Percentiles rank a stretch among this genome's conserved stretches.
Evolutionary conservation across 2,797 vertebrate species (phyloP).

Genomic region (Siniperca undulata): DNA sequence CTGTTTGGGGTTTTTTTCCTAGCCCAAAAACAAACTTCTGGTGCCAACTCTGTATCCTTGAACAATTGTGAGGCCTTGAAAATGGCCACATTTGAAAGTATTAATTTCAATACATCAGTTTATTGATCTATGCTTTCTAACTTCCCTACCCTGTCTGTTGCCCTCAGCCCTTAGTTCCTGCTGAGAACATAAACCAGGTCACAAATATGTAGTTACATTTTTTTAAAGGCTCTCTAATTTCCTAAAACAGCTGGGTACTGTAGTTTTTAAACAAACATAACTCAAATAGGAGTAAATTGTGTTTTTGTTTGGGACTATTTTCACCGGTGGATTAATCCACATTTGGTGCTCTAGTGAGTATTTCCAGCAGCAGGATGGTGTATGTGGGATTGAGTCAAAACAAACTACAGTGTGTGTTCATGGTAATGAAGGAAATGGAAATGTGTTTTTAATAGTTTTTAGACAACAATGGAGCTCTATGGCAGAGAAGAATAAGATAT

Average conservation of each 20-base stretch:
- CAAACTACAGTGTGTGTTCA: no score
- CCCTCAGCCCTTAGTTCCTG: background rate
- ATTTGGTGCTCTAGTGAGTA: background rate
- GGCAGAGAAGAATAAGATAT: no score
- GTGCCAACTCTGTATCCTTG: background rate
- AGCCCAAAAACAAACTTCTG: no score
- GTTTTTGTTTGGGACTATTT: background rate
- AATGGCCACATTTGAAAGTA: background rate
- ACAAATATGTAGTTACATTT: background rate
- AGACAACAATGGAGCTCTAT: no score
- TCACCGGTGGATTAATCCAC: no score
- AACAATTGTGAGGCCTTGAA: background rate
- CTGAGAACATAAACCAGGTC: background rate
- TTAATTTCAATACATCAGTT: background rate
- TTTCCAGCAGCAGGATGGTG: background rate
- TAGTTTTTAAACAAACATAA: background rate
- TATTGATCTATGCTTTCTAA: background rate
- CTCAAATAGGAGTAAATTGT: background rate
- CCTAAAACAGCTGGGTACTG: no score
- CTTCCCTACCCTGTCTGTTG: background rate
- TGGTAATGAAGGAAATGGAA: background rate
- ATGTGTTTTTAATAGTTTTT: no score
- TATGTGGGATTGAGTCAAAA: background rate
- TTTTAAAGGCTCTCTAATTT: background rate
- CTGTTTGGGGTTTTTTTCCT: no score